Conservation (phyloP, 2,113 vertebrate genomes). For the Illadopsis cleaveri region DNA sequence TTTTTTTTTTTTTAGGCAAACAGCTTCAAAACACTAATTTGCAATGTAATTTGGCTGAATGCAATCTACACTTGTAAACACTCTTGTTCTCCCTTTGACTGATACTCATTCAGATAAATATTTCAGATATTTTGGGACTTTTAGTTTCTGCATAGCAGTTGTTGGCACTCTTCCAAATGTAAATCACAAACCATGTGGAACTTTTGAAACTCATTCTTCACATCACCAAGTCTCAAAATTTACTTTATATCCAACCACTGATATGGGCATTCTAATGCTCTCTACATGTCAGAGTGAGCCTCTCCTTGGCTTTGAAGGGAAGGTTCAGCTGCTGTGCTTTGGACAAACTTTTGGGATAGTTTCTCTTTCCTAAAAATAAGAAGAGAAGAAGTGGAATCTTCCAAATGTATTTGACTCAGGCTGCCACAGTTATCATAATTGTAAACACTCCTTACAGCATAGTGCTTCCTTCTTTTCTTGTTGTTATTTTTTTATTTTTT, state of each 20-base stretch:
- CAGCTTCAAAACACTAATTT: conserved; percentile 51
- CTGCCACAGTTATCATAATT: background rate
- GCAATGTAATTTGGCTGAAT: conserved; percentile 18
- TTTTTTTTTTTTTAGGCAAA: conserved; percentile 32
- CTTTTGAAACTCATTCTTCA: background rate
- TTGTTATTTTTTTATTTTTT: background rate
- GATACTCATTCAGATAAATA: background rate
- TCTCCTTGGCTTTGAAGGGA: background rate
- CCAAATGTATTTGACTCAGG: background rate
- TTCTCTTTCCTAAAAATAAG: background rate
- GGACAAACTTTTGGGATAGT: background rate
- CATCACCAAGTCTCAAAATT: background rate
- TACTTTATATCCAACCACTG: background rate
- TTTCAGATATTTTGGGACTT: background rate
- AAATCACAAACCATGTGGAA: background rate
- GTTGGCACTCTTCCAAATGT: background rate
- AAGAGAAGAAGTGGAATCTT: background rate
- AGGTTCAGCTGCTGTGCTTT: background rate
- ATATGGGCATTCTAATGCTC: rapidly evolving
- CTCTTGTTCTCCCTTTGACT: conserved; percentile 14
- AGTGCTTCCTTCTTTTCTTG: background rate
- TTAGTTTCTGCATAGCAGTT: background rate
- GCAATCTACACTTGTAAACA: background rate
- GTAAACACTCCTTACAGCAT: background rate
- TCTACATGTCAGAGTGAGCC: too few relatives aligned